Evolutionary conservation across 2,113 vertebrate species (phyloP).

Genomic region (Meleagris gallopavo): DNA sequence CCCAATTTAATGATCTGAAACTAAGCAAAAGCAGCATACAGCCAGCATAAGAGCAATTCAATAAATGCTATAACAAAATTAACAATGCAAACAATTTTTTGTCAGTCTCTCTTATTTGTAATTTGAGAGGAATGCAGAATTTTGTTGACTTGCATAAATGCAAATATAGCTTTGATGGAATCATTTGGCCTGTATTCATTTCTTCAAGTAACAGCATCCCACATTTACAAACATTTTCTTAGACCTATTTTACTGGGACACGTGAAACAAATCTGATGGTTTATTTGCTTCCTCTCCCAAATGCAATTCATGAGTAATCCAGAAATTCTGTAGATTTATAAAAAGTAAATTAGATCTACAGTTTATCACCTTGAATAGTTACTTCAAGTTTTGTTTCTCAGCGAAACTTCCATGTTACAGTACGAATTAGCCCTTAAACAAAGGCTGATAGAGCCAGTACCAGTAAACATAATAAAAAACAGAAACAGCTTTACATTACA

Average conservation of each 20-base stretch:
- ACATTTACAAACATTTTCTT: background rate
- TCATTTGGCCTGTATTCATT: background rate
- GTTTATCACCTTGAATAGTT: background rate
- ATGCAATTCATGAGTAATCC: background rate
- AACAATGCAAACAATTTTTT: background rate
- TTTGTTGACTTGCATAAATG: background rate
- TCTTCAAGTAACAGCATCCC: background rate
- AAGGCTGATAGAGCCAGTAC: conserved; percentile 6
- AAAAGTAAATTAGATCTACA: background rate
- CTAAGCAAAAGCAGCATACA: background rate
- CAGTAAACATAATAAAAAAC: background rate
- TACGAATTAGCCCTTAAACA: background rate
- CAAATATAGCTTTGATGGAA: background rate
- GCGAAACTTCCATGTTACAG: background rate
- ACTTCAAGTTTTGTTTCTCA: background rate
- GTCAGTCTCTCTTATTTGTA: background rate
- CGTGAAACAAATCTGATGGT: background rate
- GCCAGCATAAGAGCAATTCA: background rate
- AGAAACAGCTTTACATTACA: conserved; percentile 25
- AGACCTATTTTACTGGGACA: background rate
- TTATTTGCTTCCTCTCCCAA: background rate
- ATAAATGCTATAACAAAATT: background rate
- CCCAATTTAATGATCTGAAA: background rate
- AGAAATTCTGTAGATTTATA: background rate
- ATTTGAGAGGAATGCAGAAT: background rate